Base-by-base conservation (phyloP, 1,140 invertebrate genomes). In the Drosophila teissieri region DNA sequence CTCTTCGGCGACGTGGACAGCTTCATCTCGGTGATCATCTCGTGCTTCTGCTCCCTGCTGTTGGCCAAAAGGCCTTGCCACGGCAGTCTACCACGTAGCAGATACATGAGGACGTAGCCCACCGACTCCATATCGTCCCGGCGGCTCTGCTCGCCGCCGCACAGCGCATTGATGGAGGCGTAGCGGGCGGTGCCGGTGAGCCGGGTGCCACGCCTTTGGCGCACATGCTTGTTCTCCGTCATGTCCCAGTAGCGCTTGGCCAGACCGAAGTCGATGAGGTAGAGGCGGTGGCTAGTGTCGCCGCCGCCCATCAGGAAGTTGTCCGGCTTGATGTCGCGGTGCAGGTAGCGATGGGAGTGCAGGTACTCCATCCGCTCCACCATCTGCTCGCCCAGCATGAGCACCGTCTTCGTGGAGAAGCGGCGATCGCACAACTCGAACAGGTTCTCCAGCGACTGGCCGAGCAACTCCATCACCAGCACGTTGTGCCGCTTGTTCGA, bases 241-340 rank as follows among this genome's bases (percentile, higher is more conserved):
- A 94, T 94, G 90, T 98, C 96, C 48, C 97, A 94, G 92, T 95
- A 99, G 92, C 97, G 98, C 93, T 99, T 99, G 58, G 98, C 97
- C 84, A 99, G 93, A 44, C 98, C 98, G 93, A 98, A 99, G 93
- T 99, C 98, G 92, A 99, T 99, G 82, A 99, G 95, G 93, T 97
- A 98, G 19, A 99, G 93, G 93, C 97, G 97, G 93, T 98, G 97
- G 93, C 96, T 97, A 86, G 97, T 96, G 57, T 95, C 94, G 11
- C 97, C 96, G 91, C 96, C 96, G 65, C 98, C 97, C 98, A 99
- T 99, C 62, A 99, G 94, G 94, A 99, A 99, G 93, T 99, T 99
- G 90, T 99, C 98, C 42, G 98, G 98, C 91, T 98, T 98, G 81
- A 98, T 97, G 91, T 97, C 96, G 83, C 98, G 95, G 93, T 99